Evolutionary conservation across 2,113 vertebrate species (phyloP), one percentile per base, ranked within the genome.

Genomic region (Gobius niger): DNA sequence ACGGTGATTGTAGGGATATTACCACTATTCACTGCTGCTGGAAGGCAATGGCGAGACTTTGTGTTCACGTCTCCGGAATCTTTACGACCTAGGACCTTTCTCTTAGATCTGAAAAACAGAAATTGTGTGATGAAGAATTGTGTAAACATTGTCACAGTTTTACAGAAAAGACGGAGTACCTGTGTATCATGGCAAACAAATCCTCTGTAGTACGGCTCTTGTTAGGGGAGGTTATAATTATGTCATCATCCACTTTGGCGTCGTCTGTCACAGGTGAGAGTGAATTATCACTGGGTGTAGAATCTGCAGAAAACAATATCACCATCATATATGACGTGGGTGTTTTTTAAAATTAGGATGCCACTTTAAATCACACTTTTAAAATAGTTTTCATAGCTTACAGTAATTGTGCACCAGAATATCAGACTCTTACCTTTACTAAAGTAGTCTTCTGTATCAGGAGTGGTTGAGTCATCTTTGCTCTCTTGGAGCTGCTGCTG

Each of bases 151-250:
- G 34, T 42, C 7, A 61, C 41, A 18, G 2, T 46, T 19, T 7
- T 19, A 47, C 11, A 15, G n/a, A 50, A 74, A 51, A 56, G 51
- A 9, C 42, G 51, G 50, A 75, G 44, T 47, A 88, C 98, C 98
- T 98, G 93, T 99, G 98, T 92, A 99, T 99, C 92, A 97, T 97
- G 67, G 98, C 97, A 87, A 99, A 99, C 69, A 99, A 91, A 84
- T 99, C 97, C 85, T 99, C 97, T 0, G 97, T 99, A 76, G 98
- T 99, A 77, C 97, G 96, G 72, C 93, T 94, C 91, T 95, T 98
- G 85, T 96, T 98, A 73, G 97, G 96, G 75, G 96, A 98, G 67
- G 95, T 92, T 73, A 98, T 94, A 80, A 93, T 93, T 44, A 95
- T 93, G 76, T 98, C 96, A 19, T 92, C 88, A 40, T 98, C 97